Conservation (phyloP, 2,797 vertebrate species). For the Lindbergichthys nudifrons region DNA sequence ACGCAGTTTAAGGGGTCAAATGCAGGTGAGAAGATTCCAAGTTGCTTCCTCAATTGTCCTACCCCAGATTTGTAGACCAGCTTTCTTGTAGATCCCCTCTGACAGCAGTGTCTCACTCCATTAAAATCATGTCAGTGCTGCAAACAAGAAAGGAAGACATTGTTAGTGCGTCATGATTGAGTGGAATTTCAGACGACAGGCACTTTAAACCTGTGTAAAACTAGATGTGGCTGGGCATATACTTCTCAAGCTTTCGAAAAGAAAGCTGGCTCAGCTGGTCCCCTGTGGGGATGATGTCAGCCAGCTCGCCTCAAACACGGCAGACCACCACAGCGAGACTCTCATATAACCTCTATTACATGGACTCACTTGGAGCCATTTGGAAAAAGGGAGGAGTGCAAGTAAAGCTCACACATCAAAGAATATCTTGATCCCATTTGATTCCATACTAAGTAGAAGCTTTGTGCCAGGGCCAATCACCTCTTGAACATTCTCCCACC, state of each 20-base stretch:
- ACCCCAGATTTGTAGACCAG: slow-evolving; percentile 10
- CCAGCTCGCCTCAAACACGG: slow-evolving; percentile 51
- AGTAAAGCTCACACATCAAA: slow-evolving; percentile 37
- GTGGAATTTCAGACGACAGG: slow-evolving; percentile 49
- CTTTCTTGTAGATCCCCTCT: slow-evolving; percentile 34
- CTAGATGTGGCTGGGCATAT: slow-evolving; percentile 21
- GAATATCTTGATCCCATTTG: slow-evolving; percentile 46
- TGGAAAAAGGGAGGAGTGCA: slow-evolving; percentile 39
- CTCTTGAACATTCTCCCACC: slow-evolving; percentile 36
- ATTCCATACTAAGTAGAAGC: slow-evolving; percentile 33
- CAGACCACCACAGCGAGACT: slow-evolving; percentile 57
- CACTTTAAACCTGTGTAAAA: slow-evolving; percentile 33
- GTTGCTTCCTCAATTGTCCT: slow-evolving; percentile 17
- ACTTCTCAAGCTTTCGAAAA: slow-evolving; percentile 37
- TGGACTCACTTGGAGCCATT: slow-evolving; percentile 35
- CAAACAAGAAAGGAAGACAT: slow-evolving; percentile 58
- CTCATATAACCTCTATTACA: slow-evolving; percentile 61
- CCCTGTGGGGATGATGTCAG: slow-evolving; percentile 72
- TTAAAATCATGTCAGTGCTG: slow-evolving; percentile 64
- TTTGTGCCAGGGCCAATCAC: slow-evolving; percentile 33
- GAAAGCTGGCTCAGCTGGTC: slow-evolving; percentile 50
- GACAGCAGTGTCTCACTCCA: slow-evolving; percentile 62
- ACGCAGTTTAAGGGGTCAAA: slow-evolving; percentile 10
- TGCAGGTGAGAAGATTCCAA: slow-evolving; percentile 18
- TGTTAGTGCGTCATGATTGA: slow-evolving; percentile 44